phyloP scores from a whole-genome alignment of 2,888 invertebrate species.

The Petrolisthes manimaculis region DNA sequence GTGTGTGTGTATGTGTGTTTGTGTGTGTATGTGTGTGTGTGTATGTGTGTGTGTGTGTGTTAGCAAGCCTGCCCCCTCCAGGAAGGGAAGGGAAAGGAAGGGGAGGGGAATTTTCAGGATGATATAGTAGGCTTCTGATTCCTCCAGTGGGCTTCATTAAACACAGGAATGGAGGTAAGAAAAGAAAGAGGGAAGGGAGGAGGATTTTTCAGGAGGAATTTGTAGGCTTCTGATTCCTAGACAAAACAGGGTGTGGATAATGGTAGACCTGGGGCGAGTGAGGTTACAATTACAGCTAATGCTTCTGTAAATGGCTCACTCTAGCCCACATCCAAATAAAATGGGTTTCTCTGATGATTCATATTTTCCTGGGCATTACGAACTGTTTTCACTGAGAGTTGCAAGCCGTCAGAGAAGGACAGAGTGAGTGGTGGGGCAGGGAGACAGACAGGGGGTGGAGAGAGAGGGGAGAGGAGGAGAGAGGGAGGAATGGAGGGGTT shows the following conservation, averaged over 20 bases:
- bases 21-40: no score
- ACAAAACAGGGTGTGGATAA: no score
- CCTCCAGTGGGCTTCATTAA: not conserved
- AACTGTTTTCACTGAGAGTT: conserved; percentile 35
- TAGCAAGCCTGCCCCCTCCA: not conserved
- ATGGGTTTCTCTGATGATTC: conserved; percentile 26
- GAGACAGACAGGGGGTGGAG: not conserved
- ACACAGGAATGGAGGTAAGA: not conserved
- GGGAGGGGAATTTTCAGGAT: not conserved
- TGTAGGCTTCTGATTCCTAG: not conserved
- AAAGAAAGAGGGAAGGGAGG: not conserved
- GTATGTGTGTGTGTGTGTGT: no score
- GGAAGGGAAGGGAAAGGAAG: not conserved
- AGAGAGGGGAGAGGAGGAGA: not conserved
- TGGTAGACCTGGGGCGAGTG: not conserved
- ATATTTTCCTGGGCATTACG: conserved; percentile 27
- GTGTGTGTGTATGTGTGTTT: no score
- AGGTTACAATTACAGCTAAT: conserved; percentile 24
- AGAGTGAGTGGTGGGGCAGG: not conserved
- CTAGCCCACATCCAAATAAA: conserved; percentile 13
- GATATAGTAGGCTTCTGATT: not conserved
- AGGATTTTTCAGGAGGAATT: no score
- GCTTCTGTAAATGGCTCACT: conserved; percentile 7
- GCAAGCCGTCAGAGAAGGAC: conserved; percentile 12
- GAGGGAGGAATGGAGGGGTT: not conserved